phyloP scores from a whole-genome alignment of 2,113 vertebrate genomes.

The Dipodomys stephensi region DNA sequence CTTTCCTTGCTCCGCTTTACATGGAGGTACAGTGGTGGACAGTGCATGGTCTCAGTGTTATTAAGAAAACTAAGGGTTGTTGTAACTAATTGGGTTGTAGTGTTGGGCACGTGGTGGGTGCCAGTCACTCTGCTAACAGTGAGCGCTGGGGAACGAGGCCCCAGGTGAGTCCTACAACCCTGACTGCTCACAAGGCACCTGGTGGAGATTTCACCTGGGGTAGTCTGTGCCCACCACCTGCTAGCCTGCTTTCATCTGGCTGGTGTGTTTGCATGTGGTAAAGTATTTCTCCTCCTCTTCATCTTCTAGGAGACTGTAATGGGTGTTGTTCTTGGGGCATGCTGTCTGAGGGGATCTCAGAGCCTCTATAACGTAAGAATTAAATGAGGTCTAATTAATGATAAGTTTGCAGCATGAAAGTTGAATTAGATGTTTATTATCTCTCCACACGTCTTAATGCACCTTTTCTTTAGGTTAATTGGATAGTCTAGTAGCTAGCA shows the following conservation, averaged over 20 bases:
- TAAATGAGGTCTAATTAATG: neutral
- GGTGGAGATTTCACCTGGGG: neutral
- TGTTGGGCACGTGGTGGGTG: fast-evolving
- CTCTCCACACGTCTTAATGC: neutral
- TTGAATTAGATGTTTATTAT: neutral
- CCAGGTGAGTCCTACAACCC: neutral
- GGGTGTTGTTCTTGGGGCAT: neutral
- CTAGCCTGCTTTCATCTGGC: neutral
- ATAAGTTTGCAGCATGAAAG: neutral
- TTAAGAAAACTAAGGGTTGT: neutral
- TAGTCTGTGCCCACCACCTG: fast-evolving
- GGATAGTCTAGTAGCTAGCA: neutral
- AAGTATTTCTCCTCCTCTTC: neutral
- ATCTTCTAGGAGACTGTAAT: too few species aligned
- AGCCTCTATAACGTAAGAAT: neutral
- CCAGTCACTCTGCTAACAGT: fast-evolving
- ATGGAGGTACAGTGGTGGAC: neutral
- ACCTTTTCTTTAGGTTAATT: neutral
- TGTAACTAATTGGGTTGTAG: fast-evolving
- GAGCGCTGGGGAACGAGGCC: neutral
- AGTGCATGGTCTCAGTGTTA: neutral
- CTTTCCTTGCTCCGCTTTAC: neutral
- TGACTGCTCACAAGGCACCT: fast-evolving
- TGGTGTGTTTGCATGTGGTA: neutral
- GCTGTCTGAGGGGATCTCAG: neutral